Conservation (phyloP, 2,888 invertebrate genomes). For the Caenorhabditis sulstoni region DNA sequence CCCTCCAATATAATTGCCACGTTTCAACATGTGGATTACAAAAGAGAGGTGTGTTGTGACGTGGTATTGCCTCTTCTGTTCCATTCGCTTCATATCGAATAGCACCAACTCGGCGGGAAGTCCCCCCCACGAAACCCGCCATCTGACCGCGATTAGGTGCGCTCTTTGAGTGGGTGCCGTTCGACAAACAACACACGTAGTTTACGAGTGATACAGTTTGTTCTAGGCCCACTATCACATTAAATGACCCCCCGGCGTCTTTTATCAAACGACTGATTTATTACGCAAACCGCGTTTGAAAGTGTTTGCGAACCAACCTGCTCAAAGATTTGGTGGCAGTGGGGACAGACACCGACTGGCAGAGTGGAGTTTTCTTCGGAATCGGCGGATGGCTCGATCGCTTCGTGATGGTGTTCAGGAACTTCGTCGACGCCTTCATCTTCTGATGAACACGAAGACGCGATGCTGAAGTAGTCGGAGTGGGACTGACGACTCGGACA, state of each 20-base stretch:
- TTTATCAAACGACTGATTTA: conserved; percentile 32
- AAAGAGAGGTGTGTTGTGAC: neutral
- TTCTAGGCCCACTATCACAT: neutral
- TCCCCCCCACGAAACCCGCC: neutral
- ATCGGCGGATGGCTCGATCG: conserved; percentile 8
- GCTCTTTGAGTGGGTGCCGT: conserved; percentile 44
- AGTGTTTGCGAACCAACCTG: conserved; percentile 46
- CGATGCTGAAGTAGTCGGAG: conserved; percentile 57
- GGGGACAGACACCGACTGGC: conserved; percentile 61
- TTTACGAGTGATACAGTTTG: conserved; percentile 46
- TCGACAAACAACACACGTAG: conserved; percentile 27
- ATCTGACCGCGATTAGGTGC: conserved; percentile 13
- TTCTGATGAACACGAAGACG: conserved; percentile 49
- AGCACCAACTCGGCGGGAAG: conserved; percentile 31
- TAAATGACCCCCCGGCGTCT: conserved; percentile 10
- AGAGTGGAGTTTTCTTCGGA: conserved; percentile 17
- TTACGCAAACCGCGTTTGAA: conserved; percentile 1
- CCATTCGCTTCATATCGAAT: conserved; percentile 25
- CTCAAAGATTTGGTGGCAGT: conserved; percentile 58
- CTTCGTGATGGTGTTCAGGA: neutral
- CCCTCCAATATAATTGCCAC: conserved; percentile 23
- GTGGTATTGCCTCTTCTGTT: neutral
- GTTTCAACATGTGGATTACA: conserved; percentile 7
- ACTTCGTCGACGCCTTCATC: conserved; percentile 30
- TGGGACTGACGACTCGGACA: conserved; percentile 54